Evolutionary conservation across 2,113 vertebrate genomes (phyloP).

Genomic region (Psammodynastes pulverulentus): DNA sequence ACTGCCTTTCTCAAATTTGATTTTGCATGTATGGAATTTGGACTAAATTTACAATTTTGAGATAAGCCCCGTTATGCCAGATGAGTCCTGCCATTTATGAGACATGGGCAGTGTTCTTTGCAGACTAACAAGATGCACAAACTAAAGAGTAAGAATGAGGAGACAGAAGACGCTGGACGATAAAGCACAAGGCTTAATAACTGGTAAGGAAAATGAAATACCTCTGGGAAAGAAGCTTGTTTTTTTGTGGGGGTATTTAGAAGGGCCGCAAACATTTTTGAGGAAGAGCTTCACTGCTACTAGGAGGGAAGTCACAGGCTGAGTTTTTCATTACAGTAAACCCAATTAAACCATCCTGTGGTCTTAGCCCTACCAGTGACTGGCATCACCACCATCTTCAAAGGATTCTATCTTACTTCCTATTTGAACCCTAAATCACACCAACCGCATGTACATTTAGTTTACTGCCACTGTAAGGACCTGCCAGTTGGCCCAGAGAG

Average conservation of each 20-base stretch:
- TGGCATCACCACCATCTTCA: neutral
- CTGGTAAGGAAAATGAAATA: neutral
- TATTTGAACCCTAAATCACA: neutral
- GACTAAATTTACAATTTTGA: neutral
- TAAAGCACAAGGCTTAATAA: neutral
- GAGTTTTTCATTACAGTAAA: neutral
- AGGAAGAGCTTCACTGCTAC: neutral
- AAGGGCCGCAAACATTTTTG: neutral
- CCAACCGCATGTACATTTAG: neutral
- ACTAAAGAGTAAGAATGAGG: neutral
- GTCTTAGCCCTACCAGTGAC: neutral
- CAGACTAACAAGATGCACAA: neutral
- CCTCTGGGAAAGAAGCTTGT: neutral
- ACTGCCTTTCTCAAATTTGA: neutral
- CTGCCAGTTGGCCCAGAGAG: neutral
- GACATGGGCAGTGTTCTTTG: neutral
- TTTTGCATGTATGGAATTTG: neutral
- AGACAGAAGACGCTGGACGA: neutral
- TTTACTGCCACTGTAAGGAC: neutral
- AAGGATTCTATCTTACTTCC: neutral
- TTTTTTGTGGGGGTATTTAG: neutral
- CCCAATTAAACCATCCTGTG: neutral
- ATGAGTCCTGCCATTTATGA: neutral
- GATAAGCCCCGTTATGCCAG: neutral
- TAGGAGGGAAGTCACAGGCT: neutral